A percentile compares a stretch with the other conserved stretches of the same genome.
Conservation (phyloP, 2,797 vertebrate species). For the Choloepus didactylus region DNA sequence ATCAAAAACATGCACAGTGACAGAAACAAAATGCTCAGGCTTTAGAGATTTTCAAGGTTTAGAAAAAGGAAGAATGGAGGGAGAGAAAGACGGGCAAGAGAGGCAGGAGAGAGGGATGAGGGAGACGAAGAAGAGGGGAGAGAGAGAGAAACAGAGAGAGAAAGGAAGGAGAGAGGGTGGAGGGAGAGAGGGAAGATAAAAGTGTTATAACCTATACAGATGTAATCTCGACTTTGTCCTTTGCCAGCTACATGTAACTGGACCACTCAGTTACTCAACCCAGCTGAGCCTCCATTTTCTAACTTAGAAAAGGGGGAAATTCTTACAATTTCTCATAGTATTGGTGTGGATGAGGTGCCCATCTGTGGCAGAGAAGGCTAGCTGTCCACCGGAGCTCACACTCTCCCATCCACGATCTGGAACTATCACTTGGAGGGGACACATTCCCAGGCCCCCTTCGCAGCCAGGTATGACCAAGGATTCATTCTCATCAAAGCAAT, state of each 20-base stretch:
- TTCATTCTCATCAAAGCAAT: not conserved
- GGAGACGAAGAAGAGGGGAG: no score
- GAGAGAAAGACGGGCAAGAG: not conserved
- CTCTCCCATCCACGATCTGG: not conserved
- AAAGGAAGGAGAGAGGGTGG: not conserved
- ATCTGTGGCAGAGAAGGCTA: not conserved
- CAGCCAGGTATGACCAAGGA: not conserved
- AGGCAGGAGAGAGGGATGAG: rapidly evolving
- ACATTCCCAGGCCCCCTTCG: not conserved
- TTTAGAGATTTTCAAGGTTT: not conserved
- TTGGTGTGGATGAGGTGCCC: not conserved
- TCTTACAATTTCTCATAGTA: not conserved
- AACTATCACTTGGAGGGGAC: not conserved
- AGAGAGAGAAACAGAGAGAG: not conserved
- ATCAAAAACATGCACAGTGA: not conserved
- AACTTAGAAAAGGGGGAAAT: not conserved
- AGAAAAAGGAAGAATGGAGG: not conserved
- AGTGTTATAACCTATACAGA: rapidly evolving
- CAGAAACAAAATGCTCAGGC: not conserved
- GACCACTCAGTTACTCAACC: not conserved
- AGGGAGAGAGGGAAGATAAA: not conserved
- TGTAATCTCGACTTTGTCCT: not conserved
- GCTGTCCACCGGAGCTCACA: not conserved
- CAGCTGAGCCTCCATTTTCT: not conserved
- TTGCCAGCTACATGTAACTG: not conserved